A percentile compares a stretch with the other conserved stretches of the same genome.
Evolutionary conservation across 2,888 invertebrate genomes (phyloP).

Genomic region (Leptarthrus brevirostris): DNA sequence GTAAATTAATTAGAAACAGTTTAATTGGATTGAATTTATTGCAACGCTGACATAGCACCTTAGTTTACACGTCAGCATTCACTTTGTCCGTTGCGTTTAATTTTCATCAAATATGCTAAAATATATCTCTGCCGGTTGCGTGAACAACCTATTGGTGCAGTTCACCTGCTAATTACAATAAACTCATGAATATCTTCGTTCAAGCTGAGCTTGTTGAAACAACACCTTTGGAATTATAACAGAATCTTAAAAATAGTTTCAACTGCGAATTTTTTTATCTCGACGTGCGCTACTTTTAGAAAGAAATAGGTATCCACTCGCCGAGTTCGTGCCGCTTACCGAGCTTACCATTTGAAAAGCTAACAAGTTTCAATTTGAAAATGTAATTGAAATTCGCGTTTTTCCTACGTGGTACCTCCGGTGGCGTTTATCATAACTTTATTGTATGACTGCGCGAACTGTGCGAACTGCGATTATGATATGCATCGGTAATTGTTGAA

Average conservation of each 20-base stretch:
- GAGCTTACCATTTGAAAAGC: not conserved
- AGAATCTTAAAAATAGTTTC: not conserved
- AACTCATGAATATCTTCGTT: not conserved
- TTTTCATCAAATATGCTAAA: conserved; percentile 20
- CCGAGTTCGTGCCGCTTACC: not conserved
- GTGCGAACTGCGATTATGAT: not conserved
- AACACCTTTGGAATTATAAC: not conserved
- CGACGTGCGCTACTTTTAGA: no score
- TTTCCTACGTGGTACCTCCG: not conserved
- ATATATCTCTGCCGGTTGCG: not conserved
- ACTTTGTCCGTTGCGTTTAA: not conserved
- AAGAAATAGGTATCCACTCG: not conserved
- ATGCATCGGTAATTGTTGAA: not conserved
- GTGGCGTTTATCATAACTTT: not conserved
- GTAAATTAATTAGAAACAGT: not conserved
- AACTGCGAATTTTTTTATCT: not conserved
- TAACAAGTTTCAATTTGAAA: conserved; percentile 3
- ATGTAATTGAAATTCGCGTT: not conserved
- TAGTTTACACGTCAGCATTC: not conserved
- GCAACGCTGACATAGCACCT: not conserved
- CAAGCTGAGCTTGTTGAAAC: not conserved
- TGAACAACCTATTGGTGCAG: not conserved
- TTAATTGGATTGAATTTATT: conserved; percentile 25
- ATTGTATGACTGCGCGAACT: not conserved
- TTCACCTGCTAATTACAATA: not conserved